A percentile compares a stretch with the other conserved stretches of the same genome.
Evolutionary conservation across 2,113 vertebrate species (phyloP).

Genomic region (Coregonus clupeaformis): DNA sequence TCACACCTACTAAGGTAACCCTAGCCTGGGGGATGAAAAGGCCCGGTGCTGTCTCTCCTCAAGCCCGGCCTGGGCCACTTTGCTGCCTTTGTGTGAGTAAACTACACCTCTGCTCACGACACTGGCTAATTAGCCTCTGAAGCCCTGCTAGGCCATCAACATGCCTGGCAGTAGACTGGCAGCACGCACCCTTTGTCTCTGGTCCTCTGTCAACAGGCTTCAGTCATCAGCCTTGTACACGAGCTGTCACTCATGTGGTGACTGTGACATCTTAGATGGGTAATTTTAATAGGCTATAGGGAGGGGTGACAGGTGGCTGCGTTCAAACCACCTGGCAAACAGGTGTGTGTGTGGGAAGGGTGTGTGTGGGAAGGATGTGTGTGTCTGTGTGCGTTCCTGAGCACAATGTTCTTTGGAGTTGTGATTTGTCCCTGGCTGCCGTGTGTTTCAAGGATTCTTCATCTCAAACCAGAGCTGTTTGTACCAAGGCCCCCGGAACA

Average conservation of each 20-base stretch:
- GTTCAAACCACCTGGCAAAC: not conserved
- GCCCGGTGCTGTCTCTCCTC: not conserved
- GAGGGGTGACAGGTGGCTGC: too few relatives aligned
- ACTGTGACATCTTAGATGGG: too few relatives aligned
- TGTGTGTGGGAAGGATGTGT: not conserved
- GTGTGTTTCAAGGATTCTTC: too few relatives aligned
- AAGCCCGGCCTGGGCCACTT: conserved; percentile 5
- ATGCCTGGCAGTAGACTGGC: not conserved
- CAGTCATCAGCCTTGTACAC: too few relatives aligned
- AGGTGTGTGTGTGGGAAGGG: not conserved
- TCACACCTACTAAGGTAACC: conserved; percentile 4
- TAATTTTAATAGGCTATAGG: too few relatives aligned
- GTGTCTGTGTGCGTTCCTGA: too few relatives aligned
- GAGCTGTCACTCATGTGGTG: too few relatives aligned
- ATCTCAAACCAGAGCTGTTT: too few relatives aligned
- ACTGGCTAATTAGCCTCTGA: conserved; percentile 36
- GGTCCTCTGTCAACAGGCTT: too few relatives aligned
- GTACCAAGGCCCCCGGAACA: too few relatives aligned
- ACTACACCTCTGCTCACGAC: conserved; percentile 11
- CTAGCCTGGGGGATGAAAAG: not conserved
- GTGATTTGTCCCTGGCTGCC: too few relatives aligned
- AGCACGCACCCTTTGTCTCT: not conserved
- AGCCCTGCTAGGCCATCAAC: conserved; percentile 11
- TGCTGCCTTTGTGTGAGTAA: conserved; percentile 35
- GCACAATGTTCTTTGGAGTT: too few relatives aligned